Base-by-base conservation (phyloP, 2,113 vertebrate species). In the Phodopus roborovskii region DNA sequence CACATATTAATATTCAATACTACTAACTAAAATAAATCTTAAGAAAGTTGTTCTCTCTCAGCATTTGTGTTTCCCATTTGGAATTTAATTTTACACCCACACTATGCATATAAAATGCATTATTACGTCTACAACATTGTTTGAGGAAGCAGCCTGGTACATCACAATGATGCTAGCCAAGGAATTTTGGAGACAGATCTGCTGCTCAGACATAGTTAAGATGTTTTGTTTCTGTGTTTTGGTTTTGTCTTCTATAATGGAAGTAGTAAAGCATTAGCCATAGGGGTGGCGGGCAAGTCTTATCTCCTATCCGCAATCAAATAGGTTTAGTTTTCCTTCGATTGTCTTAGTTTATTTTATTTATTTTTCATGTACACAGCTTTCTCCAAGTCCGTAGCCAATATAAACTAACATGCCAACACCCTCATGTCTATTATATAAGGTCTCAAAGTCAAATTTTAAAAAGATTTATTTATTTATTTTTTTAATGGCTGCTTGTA, bases 11-110 rank as follows among this genome's bases (percentile, higher is more conserved):
- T 78, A 95, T 74, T 82, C 79, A 62, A 50, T n/a, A 15, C n/a
- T 74, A 42, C 56, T 30, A 91, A 66, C 39, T 48, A 30, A 88
- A 87, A 75, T n/a, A 64, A 71, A 82, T 86, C 93, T 87, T 70
- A 39, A 56, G 60, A 50, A 88, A 73, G 13, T 50, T 73, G 39
- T 50, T 60, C 86, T 94, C 33, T 94, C 36, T 48, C 50, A 71
- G 42, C 16, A 42, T 26, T 77, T 95, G 71, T 89, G 33, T 86
- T 91, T 96, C 75, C 33, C 79, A 19, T 64, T 66, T 89, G 73
- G 68, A 68, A 79, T 94, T 95, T 73, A 85, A 56, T 64, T 96
- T 62, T 64, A 58, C 4, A 42, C 71, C 16, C 91, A 88, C 45
- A 33, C 8, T 53, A 11, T 5, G n/a, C 10, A 17, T 58, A 26